Evolutionary conservation across 2,888 invertebrate species (phyloP).

Genomic region (Aspidiotus destructor): DNA sequence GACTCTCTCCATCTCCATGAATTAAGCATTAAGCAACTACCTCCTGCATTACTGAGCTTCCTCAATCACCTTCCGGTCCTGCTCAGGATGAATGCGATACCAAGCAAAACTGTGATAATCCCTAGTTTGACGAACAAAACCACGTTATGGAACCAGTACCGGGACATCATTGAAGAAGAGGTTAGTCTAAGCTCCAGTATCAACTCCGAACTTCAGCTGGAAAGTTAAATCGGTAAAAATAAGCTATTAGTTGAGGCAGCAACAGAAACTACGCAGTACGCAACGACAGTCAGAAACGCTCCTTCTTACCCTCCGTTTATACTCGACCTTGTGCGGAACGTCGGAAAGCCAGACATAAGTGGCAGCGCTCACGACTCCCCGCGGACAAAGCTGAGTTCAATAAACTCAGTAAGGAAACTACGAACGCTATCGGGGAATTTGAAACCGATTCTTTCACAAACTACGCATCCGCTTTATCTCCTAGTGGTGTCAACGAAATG

Average conservation of each 20-base stretch:
- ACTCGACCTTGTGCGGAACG: neutral
- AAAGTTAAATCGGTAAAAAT: neutral
- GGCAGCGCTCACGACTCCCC: neutral
- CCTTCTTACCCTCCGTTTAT: neutral
- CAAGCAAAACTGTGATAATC: neutral
- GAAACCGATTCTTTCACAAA: no score
- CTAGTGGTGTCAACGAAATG: neutral
- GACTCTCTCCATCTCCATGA: constrained; percentile 1
- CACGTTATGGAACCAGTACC: neutral
- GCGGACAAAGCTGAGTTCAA: neutral
- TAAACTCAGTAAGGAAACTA: neutral
- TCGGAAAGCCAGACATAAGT: neutral
- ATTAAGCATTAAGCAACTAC: neutral
- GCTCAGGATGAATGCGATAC: neutral
- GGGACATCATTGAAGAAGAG: neutral
- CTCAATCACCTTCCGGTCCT: neutral
- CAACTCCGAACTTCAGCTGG: neutral
- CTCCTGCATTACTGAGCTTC: neutral
- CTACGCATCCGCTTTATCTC: neutral
- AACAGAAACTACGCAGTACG: neutral
- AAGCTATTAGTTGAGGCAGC: neutral
- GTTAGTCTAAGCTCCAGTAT: neutral
- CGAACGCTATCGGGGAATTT: neutral
- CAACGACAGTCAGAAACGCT: neutral
- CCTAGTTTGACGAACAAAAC: neutral